Evolutionary conservation across 2,888 invertebrate species (phyloP), one percentile per base, ranked within the genome.

Genomic region (Macaria notata): DNA sequence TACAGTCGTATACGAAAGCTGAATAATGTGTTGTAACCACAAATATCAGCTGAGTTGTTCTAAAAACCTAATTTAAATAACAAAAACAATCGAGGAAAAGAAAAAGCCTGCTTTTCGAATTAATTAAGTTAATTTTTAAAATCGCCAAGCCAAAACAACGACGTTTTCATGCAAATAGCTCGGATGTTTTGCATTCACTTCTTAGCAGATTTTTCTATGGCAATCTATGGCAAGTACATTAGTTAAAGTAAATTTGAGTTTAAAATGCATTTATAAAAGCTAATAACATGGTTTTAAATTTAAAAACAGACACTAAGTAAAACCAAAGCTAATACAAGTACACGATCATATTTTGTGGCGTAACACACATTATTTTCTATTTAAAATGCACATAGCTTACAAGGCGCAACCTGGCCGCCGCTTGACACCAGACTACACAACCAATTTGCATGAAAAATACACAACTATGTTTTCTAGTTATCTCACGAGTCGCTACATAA

Each of bases 121-220:
- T 63, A 64, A 68, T 68, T 60, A 63, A 51, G 58, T 56, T 62
- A 68, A 69, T 68, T 63, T 66, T 62, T 62, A 60, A 55, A 70
- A 67, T 65, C 63, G 54, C 63, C 55, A 59, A 67, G 59, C 66
- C 57, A 69, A 69, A 70, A 75, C 73, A 78, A 81, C 73, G 75
- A 72, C 70, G 62, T 80, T 81, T 77, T 79, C 65, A 83, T 82
- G 83, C 76, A 81, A 83, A 83, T 83, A 62, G 53, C 63, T 65
- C 60, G 66, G 61, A 65, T 63, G 63, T 48, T 69, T 70, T 69
- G 70, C 65, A 69, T 68, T 61, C 58, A 63, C 62, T 59, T 56
- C 56, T 68, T 64, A 66, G 62, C 54, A 64, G 64, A 64, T 61
- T 68, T 63, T 41, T 52, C 61, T 49, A 51, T 60, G 43, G 59